These are phyloP conservation scores for Asarcornis scutulata DNA, from an alignment of 2,113 vertebrate species.

Conservation along the genomic window DNA sequence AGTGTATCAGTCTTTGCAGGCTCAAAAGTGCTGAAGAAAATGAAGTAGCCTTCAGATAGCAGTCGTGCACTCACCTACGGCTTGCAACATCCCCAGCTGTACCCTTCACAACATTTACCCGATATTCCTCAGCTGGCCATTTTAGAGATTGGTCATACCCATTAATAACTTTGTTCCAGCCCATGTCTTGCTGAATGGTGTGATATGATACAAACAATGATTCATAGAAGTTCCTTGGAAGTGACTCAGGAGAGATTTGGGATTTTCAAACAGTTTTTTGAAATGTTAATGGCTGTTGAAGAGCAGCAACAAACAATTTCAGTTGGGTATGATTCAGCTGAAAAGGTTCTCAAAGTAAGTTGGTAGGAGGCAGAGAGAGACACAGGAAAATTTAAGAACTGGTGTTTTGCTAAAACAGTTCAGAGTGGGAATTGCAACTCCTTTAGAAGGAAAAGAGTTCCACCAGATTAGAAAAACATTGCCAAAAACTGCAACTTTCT, in stretches of 20 bases:
- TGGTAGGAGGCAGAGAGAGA: background rate
- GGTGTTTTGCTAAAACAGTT: background rate
- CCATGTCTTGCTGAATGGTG: conserved; percentile 36
- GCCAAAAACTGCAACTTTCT: background rate
- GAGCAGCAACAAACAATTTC: conserved; percentile 13
- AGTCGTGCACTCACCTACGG: conserved; percentile 74
- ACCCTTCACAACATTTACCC: conserved; percentile 57
- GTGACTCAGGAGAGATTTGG: conserved; percentile 57
- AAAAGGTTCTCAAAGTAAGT: background rate
- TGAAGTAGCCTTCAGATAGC: conserved; percentile 77
- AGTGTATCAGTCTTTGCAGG: conserved; percentile 71
- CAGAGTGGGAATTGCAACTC: background rate
- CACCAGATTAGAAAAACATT: background rate
- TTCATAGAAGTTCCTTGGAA: conserved; percentile 65
- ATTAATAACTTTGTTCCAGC: conserved; percentile 64
- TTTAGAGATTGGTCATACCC: conserved; percentile 69
- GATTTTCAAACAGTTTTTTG: conserved; percentile 38
- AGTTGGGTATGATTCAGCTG: background rate
- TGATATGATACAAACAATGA: conserved; percentile 45
- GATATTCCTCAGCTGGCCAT: conserved; percentile 63
- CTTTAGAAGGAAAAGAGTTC: background rate
- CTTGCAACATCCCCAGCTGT: background rate
- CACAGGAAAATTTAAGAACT: background rate
- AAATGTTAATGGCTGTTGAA: conserved; percentile 40
- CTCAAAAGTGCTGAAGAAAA: conserved; percentile 75